Evolutionary conservation across 2,888 invertebrate species (phyloP), one percentile per base, ranked within the genome.

Genomic region (Agrotis segetum): DNA sequence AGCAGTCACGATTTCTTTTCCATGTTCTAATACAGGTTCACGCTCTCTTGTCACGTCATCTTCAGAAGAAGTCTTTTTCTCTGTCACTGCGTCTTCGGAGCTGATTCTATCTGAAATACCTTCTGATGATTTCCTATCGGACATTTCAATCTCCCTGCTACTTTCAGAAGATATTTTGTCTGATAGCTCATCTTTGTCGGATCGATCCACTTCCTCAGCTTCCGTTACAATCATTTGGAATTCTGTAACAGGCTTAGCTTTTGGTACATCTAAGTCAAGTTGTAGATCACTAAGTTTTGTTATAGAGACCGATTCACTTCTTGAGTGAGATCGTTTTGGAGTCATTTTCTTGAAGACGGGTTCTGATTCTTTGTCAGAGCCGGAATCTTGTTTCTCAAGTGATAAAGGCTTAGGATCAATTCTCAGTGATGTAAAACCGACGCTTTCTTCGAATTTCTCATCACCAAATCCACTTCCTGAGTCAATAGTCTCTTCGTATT

Each of bases 141-240:
- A 96, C 14, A 96, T 94, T 90, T 96, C 96, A 53, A 96, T 89
- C 87, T 96, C 96, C 58, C 96, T 88, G 74, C 96, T 96, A 80
- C 95, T 95, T 88, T 96, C 96, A 29, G 96, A 96, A 17, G 96
- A 96, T 71, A 96, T 96, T 91, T 95, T 96, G 80, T 96, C 96
- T 0, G 96, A 96, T 0, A 87, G 66, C 82, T 96, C 96, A 79
- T 96, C 96, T 86, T 92, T 95, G 3, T 96, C 96, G 79, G 96
- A 96, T 70, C 84, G 92, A 55, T 94, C 94, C 24, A 93, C 81
- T 80, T 96, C 96, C 85, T 96, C 96, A 16, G 96, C 96, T 89
- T 96, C 95, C 7, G 96, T 96, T 0, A 96, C 95, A 79, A 96
- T 84, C 65, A 96, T 92, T 87, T 96, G 96, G 53, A 95, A 94